These are phyloP conservation scores for Parazoanthus atlanticus DNA, from an alignment of 92 coral and sea anemone species.

Conservation along the genomic window DNA sequence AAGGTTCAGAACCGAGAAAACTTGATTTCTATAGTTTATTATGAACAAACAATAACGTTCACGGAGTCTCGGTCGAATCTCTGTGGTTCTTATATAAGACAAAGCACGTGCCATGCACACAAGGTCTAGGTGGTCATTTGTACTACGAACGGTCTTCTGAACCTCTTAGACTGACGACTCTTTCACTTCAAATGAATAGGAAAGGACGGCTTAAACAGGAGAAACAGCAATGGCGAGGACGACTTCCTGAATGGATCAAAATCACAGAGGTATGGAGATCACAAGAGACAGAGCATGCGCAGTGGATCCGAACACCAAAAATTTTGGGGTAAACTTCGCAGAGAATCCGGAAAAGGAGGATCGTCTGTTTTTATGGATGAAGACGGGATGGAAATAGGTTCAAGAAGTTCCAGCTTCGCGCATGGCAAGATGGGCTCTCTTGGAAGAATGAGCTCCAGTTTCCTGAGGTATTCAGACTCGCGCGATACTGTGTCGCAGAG, in stretches of 20 bases:
- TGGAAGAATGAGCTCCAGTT: conserved; percentile 38
- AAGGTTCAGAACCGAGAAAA: too few relatives aligned
- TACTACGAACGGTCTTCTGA: background rate
- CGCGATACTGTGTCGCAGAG: conserved; percentile 33
- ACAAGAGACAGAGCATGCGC: background rate
- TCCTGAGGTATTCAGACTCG: conserved; percentile 27
- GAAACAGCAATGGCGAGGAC: background rate
- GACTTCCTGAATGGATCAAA: background rate
- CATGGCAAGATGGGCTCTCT: conserved; percentile 5
- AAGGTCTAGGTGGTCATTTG: too few relatives aligned
- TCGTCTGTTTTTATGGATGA: background rate
- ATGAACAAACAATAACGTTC: too few relatives aligned
- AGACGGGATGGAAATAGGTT: background rate
- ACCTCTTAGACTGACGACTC: background rate
- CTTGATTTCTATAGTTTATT: too few relatives aligned
- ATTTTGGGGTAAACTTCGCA: conserved; percentile 39
- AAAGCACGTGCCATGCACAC: too few relatives aligned
- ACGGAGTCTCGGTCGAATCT: too few relatives aligned
- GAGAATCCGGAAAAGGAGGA: background rate
- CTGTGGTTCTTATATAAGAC: too few relatives aligned
- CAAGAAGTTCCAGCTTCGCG: conserved; percentile 36
- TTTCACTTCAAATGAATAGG: background rate
- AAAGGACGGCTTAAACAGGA: background rate
- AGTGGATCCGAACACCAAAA: conserved; percentile 13
- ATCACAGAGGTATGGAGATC: background rate